Percentiles rank a stretch among this genome's conserved stretches.
phyloP scores from a whole-genome alignment of 1,140 invertebrate species.

The Drosophila baimaii region DNA sequence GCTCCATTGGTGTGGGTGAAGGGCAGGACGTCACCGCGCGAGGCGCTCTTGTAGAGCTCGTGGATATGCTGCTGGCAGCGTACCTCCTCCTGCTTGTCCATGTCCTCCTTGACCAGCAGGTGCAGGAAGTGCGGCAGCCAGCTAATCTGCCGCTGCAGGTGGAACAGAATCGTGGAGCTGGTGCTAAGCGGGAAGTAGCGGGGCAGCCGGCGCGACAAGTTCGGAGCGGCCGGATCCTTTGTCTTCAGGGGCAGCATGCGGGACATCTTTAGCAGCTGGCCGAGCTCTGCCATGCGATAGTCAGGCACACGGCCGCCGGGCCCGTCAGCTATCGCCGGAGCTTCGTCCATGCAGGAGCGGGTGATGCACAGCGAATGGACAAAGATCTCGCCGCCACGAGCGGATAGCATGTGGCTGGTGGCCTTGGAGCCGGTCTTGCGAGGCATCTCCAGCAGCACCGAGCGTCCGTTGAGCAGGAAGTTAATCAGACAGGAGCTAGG shows the following conservation, averaged over 20 bases:
- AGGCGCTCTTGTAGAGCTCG: constrained; percentile 92
- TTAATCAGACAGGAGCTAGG: constrained; percentile 98
- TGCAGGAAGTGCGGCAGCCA: constrained; percentile 93
- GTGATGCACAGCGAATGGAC: constrained; percentile 95
- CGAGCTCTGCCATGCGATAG: constrained; percentile 95
- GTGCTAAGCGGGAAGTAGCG: constrained; percentile 95
- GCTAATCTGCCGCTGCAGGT: constrained; percentile 88
- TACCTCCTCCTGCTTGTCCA: constrained; percentile 93
- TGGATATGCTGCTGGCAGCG: constrained; percentile 95
- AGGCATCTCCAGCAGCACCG: constrained; percentile 97
- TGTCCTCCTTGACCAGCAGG: constrained; percentile 91
- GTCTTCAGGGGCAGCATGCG: constrained; percentile 89
- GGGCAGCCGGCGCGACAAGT: constrained; percentile 90
- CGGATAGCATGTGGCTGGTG: constrained; percentile 95
- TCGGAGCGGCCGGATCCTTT: constrained; percentile 64
- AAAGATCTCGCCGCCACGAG: constrained; percentile 98
- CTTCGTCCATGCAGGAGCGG: constrained; percentile 96
- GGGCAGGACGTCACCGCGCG: constrained; percentile 91
- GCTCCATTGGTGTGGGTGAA: constrained; percentile 87
- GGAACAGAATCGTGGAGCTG: constrained; percentile 91
- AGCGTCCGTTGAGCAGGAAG: constrained; percentile 96
- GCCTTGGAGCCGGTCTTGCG: constrained; percentile 93
- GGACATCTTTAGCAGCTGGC: constrained; percentile 94
- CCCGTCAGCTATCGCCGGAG: constrained; percentile 97
- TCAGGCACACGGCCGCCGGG: constrained; percentile 96